These are phyloP conservation scores for Osmoderma eremita DNA, from an alignment of 2,888 invertebrate genomes.

Conservation along the genomic window DNA sequence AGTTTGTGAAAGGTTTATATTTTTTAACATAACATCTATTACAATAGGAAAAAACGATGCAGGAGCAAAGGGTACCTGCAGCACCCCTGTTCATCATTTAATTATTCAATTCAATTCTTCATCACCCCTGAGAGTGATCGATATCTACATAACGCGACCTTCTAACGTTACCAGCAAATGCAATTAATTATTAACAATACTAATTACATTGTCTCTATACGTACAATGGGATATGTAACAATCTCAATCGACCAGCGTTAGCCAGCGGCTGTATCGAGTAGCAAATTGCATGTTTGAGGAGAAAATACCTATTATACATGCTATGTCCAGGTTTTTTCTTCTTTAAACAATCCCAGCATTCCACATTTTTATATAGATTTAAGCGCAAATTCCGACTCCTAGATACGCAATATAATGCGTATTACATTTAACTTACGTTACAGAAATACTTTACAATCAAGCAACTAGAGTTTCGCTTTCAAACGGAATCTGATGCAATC, in stretches of 20 bases:
- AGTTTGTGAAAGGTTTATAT: too few species aligned
- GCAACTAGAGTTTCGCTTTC: too few species aligned
- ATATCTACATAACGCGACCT: conserved; percentile 8
- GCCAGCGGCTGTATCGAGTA: not conserved
- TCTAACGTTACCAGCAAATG: conserved; percentile 1
- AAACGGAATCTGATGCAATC: conserved; percentile 13
- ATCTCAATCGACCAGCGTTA: not conserved
- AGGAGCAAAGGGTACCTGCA: too few species aligned
- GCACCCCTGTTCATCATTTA: too few species aligned
- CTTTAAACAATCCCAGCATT: not conserved
- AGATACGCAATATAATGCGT: too few species aligned
- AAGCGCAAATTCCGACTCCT: too few species aligned
- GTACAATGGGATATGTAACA: not conserved
- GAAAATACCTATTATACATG: conserved; percentile 3
- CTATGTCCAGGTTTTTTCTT: conserved; percentile 9
- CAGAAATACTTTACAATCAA: not conserved
- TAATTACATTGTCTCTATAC: conserved; percentile 2
- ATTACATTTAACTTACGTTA: not conserved
- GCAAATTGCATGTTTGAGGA: conserved; percentile 20
- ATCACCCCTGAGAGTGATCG: too few species aligned
- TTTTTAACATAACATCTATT: too few species aligned
- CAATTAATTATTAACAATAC: conserved; percentile 7
- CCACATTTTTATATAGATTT: too few species aligned
- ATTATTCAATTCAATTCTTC: too few species aligned
- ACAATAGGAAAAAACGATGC: too few species aligned